These are phyloP conservation scores for Ellobius talpinus DNA, from an alignment of 2,113 vertebrate species.

Conservation along the genomic window DNA sequence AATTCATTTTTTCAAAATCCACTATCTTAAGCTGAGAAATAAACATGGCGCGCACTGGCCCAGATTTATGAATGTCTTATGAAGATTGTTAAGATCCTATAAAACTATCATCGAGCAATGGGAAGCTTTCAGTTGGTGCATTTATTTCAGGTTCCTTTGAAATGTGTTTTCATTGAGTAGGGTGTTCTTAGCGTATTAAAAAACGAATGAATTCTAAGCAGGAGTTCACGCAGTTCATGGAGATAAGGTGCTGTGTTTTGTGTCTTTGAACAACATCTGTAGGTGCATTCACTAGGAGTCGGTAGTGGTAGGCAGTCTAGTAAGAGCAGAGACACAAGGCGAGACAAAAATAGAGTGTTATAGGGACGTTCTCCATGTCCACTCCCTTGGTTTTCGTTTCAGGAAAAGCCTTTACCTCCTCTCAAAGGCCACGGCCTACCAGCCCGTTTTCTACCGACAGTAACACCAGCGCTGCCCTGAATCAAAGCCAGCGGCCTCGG, in stretches of 20 bases:
- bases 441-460: slow-evolving; percentile 98
- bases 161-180: background rate
- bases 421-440: slow-evolving; percentile 93
- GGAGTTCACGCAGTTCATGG: background rate
- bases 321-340: slow-evolving; percentile 59
- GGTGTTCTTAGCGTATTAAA: slow-evolving; percentile 1
- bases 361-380: slow-evolving; percentile 66
- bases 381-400: slow-evolving; percentile 71
- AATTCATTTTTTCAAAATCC: background rate
- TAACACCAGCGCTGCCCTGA: slow-evolving; percentile 93
- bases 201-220: background rate
- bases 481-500: slow-evolving; percentile 93
- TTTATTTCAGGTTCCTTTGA: slow-evolving; percentile 13
- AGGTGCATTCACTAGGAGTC: background rate
- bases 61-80: slow-evolving; percentile 2
- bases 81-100: slow-evolving; percentile 3
- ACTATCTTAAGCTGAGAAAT: slow-evolving; percentile 47
- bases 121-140: background rate
- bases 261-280: background rate
- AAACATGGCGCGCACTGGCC: slow-evolving; percentile 31
- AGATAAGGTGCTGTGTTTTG: background rate
- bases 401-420: slow-evolving; percentile 94
- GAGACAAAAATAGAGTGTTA: slow-evolving; percentile 11
- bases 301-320: slow-evolving; percentile 18
- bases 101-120: slow-evolving; percentile 35